Evolutionary conservation across 2,888 invertebrate species (phyloP).

Genomic region (Leucania comma): DNA sequence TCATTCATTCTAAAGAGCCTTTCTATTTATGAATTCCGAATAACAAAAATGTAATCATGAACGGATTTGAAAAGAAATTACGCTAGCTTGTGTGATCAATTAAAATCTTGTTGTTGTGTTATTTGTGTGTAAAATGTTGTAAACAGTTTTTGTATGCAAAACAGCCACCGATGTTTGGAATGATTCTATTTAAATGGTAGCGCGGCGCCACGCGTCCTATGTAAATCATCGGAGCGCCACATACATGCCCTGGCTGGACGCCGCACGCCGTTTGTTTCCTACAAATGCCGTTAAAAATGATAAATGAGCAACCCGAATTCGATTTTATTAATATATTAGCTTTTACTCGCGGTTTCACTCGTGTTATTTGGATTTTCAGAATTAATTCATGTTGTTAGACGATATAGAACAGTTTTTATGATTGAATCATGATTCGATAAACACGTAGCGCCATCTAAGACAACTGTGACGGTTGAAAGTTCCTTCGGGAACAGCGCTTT

Average conservation of each 20-base stretch:
- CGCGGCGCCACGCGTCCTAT: conserved; percentile 68
- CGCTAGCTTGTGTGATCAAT: conserved; percentile 54
- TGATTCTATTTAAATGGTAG: conserved; percentile 73
- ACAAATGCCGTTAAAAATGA: conserved; percentile 77
- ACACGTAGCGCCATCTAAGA: too few relatives aligned
- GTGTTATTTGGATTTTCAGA: too few relatives aligned
- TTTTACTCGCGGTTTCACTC: too few relatives aligned
- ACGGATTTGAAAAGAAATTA: conserved; percentile 39
- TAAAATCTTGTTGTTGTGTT: conserved; percentile 51
- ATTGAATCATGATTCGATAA: too few relatives aligned
- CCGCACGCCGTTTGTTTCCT: conserved; percentile 62
- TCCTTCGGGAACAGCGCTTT: too few relatives aligned
- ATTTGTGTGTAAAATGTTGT: conserved; percentile 50
- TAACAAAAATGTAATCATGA: conserved; percentile 11
- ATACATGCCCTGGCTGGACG: conserved; percentile 62
- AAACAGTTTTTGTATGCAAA: conserved; percentile 76
- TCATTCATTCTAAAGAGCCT: conserved; percentile 2
- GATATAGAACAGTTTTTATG: too few relatives aligned
- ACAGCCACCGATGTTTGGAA: conserved; percentile 73
- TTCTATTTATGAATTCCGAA: neutral
- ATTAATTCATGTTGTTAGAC: too few relatives aligned
- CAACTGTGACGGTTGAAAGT: too few relatives aligned
- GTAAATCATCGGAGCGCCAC: conserved; percentile 73
- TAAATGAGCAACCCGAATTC: conserved; percentile 71
- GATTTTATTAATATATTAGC: conserved; percentile 57